Evolutionary conservation across 2,888 invertebrate species (phyloP).

Genomic region (Hydropsyche betteni): DNA sequence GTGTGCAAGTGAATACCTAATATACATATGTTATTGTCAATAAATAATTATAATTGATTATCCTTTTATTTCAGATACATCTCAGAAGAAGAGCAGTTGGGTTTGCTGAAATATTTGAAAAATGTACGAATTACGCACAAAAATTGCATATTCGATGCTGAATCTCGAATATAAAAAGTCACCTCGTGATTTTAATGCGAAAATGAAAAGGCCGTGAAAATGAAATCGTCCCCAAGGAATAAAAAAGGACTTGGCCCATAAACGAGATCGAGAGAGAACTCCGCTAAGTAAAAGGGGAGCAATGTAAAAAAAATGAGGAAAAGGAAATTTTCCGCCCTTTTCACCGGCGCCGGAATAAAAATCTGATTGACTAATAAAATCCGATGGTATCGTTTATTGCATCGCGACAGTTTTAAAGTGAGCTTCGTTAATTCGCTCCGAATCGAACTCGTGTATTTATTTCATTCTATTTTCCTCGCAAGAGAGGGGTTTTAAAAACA

Average conservation of each 20-base stretch:
- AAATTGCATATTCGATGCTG: constrained; percentile 12
- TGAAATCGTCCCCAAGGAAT: constrained; percentile 19
- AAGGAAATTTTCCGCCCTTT: constrained; percentile 19
- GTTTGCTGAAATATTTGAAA: background rate
- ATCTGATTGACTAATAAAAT: constrained; percentile 32
- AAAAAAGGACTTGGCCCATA: background rate
- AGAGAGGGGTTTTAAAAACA: background rate
- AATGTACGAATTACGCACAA: background rate
- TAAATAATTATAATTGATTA: background rate
- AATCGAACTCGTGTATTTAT: constrained; percentile 14
- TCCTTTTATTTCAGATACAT: constrained; percentile 2
- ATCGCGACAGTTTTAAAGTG: background rate
- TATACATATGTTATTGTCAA: no score
- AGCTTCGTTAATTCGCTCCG: constrained; percentile 5
- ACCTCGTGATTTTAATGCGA: constrained; percentile 15
- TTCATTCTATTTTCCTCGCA: background rate
- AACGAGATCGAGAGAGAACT: background rate
- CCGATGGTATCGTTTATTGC: constrained; percentile 23
- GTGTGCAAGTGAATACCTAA: no score
- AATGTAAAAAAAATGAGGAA: constrained; percentile 14
- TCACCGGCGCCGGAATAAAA: constrained; percentile 14
- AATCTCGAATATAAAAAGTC: constrained; percentile 5
- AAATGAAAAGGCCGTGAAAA: constrained; percentile 26
- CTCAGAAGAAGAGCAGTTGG: background rate
- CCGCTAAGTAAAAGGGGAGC: no score